Percentiles rank a stretch among this genome's conserved stretches.
Evolutionary conservation across 2,888 invertebrate genomes (phyloP).

Genomic region (Pecten maximus): DNA sequence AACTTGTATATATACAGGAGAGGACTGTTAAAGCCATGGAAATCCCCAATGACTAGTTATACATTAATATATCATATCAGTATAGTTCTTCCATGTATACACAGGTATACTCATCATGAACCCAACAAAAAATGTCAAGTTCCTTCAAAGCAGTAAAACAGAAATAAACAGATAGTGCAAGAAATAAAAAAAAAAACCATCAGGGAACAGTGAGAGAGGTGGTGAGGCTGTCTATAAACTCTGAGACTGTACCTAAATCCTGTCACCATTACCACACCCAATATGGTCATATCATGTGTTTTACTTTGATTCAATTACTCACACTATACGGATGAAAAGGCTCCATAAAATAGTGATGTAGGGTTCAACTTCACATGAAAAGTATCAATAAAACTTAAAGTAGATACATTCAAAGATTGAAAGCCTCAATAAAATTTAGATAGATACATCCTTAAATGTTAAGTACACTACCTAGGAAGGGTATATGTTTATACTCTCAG

Average conservation of each 20-base stretch:
- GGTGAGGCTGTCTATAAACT: background rate
- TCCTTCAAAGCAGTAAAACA: background rate
- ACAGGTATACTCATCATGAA: background rate
- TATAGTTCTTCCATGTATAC: background rate
- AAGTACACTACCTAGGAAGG: background rate
- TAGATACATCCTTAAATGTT: conserved; percentile 31
- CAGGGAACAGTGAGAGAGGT: background rate
- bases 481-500: conserved; percentile 14
- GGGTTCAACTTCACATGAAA: background rate
- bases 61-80: no score
- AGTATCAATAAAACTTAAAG: conserved; percentile 7
- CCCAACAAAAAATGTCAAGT: background rate
- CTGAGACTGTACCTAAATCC: background rate
- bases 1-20: no score
- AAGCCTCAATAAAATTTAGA: background rate
- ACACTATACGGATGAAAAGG: background rate
- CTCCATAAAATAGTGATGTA: background rate
- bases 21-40: no score
- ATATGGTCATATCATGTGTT: background rate
- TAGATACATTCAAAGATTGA: conserved; percentile 4
- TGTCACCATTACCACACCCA: conserved; percentile 19
- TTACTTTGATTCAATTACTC: background rate
- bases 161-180: background rate
- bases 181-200: conserved; percentile 10
- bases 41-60: no score